These are phyloP conservation scores for Stomatorhinus ivindoensis DNA, from an alignment of 2,113 vertebrate species.

Conservation along the genomic window DNA sequence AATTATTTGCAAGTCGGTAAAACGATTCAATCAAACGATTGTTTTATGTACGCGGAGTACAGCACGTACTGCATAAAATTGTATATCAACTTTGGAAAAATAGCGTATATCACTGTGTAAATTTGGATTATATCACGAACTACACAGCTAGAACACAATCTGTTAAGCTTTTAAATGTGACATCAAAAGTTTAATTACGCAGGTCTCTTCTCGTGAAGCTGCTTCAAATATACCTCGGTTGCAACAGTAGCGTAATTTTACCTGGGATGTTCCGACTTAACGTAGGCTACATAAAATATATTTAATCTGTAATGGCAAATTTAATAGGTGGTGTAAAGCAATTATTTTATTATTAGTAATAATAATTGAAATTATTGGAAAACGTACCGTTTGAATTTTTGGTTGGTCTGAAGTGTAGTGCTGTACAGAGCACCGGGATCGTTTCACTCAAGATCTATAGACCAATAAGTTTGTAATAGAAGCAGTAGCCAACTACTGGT, in stretches of 20 bases:
- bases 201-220: too few species aligned
- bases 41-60: background rate
- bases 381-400: background rate
- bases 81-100: background rate
- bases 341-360: background rate
- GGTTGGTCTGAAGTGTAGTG: background rate
- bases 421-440: background rate
- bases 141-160: background rate
- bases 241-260: background rate
- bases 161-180: background rate
- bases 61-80: background rate
- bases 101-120: background rate
- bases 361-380: background rate
- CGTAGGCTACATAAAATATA: background rate
- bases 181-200: too few species aligned
- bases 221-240: too few species aligned
- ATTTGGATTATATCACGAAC: background rate
- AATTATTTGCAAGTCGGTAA: background rate
- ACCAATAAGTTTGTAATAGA: background rate
- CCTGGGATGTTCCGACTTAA: background rate
- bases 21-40: background rate
- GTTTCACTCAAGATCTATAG: background rate
- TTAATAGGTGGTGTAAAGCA: background rate
- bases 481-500: background rate
- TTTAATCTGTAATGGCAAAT: background rate